phyloP scores from a whole-genome alignment of 2,113 vertebrate species.

The Girardinichthys multiradiatus region DNA sequence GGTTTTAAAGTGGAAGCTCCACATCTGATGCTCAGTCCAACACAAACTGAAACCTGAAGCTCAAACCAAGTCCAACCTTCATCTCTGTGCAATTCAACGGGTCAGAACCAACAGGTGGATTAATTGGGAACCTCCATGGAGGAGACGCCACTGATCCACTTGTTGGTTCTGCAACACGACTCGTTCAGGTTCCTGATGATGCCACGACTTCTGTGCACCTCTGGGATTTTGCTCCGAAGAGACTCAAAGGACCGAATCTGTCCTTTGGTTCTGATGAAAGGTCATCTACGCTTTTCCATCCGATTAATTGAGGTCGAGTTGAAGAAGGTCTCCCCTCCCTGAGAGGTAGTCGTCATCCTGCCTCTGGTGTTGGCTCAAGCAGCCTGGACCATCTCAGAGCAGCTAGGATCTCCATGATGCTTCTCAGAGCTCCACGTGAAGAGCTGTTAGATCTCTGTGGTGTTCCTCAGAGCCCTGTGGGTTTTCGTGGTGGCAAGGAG shows the following conservation, averaged over 20 bases:
- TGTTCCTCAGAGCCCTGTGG: too few relatives aligned
- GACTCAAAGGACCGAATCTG: neutral
- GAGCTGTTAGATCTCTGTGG: too few relatives aligned
- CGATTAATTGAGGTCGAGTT: too few relatives aligned
- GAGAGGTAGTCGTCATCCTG: too few relatives aligned
- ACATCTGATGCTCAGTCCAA: neutral
- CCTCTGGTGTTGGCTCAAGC: too few relatives aligned
- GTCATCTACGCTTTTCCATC: too few relatives aligned
- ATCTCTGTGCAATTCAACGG: conserved; percentile 17
- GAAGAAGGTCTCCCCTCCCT: too few relatives aligned
- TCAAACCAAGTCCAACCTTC: neutral
- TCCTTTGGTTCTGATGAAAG: neutral
- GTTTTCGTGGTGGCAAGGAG: too few relatives aligned
- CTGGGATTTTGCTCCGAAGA: neutral
- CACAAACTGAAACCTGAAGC: neutral
- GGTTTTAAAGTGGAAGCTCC: conserved; percentile 60
- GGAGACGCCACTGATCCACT: neutral
- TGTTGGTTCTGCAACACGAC: neutral
- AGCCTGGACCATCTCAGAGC: too few relatives aligned
- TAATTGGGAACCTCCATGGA: too few relatives aligned
- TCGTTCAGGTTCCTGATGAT: neutral
- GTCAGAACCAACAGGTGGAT: neutral
- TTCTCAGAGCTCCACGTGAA: too few relatives aligned
- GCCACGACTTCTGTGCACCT: neutral
- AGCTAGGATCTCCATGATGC: too few relatives aligned